Conservation (phyloP, 2,888 invertebrate genomes). For the Aphidius colemani region DNA sequence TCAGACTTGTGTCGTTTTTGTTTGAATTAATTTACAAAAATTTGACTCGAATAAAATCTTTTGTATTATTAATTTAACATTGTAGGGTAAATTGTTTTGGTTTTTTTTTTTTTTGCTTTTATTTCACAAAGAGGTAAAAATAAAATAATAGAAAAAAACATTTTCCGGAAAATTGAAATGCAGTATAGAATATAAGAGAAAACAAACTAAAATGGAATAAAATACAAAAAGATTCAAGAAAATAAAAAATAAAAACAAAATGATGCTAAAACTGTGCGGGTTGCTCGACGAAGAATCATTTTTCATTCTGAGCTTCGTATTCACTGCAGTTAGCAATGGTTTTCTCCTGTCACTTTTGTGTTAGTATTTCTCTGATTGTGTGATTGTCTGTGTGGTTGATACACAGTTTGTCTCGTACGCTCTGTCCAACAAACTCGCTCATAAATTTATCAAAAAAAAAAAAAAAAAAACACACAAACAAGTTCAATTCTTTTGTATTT, state of each 20-base stretch:
- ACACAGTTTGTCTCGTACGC: constrained; percentile 18
- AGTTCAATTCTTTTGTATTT: no score
- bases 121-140: constrained; percentile 1
- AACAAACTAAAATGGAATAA: background rate
- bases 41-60: constrained; percentile 8
- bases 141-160: background rate
- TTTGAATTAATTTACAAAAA: constrained; percentile 10
- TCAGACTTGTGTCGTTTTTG: background rate
- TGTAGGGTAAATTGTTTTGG: background rate
- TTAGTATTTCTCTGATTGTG: constrained; percentile 14
- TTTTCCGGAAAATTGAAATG: background rate
- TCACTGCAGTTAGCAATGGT: constrained; percentile 26
- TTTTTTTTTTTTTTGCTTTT: constrained; percentile 1
- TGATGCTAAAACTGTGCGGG: constrained; percentile 27
- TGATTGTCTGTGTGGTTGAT: constrained; percentile 3
- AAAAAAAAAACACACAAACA: no score
- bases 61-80: background rate
- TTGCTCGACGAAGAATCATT: constrained; percentile 33
- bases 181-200: constrained; percentile 2
- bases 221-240: background rate
- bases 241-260: constrained; percentile 28
- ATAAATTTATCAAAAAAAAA: constrained; percentile 18
- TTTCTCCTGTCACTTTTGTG: constrained; percentile 8
- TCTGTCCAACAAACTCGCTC: constrained; percentile 8
- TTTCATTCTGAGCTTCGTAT: constrained; percentile 33